A percentile compares a stretch with the other conserved stretches of the same genome.
phyloP scores from a whole-genome alignment of 2,113 vertebrate species.

The Potamarius usumacintae region DNA sequence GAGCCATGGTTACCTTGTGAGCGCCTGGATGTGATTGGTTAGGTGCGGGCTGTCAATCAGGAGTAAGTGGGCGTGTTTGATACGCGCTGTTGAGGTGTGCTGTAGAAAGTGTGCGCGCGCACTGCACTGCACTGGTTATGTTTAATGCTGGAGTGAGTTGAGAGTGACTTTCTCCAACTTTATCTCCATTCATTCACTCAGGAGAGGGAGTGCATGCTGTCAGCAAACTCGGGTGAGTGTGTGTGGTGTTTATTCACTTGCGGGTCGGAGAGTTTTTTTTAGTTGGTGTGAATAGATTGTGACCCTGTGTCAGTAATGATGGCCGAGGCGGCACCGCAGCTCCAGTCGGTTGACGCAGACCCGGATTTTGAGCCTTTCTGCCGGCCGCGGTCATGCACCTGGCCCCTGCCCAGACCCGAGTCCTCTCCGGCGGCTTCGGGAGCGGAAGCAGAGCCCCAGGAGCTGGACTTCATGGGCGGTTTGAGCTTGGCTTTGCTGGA shows the following conservation, averaged over 20 bases:
- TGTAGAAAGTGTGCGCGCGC: background rate
- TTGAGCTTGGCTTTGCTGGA: constrained; percentile 78
- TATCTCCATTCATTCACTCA: no score
- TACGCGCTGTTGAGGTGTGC: background rate
- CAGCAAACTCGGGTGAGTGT: no score
- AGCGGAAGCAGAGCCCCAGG: constrained; percentile 78
- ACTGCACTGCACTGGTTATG: background rate
- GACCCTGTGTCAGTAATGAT: constrained; percentile 53
- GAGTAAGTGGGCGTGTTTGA: constrained; percentile 4
- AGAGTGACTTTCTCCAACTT: background rate
- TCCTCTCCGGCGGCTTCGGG: constrained; percentile 82
- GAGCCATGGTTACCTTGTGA: background rate
- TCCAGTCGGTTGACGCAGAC: constrained; percentile 77
- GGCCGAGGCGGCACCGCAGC: constrained; percentile 73
- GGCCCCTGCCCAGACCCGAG: constrained; percentile 83
- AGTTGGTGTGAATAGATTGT: background rate
- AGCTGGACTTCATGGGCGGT: constrained; percentile 80
- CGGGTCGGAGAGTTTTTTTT: background rate
- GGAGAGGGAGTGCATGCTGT: no score
- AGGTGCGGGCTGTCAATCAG: background rate
- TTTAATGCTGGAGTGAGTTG: background rate
- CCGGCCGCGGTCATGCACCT: constrained; percentile 84
- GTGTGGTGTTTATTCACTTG: background rate
- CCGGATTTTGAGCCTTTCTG: constrained; percentile 85
- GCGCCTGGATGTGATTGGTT: background rate